Evolutionary conservation across 2,113 vertebrate species (phyloP), one percentile per base, ranked within the genome.

Genomic region (Acrocephalus kingi): DNA sequence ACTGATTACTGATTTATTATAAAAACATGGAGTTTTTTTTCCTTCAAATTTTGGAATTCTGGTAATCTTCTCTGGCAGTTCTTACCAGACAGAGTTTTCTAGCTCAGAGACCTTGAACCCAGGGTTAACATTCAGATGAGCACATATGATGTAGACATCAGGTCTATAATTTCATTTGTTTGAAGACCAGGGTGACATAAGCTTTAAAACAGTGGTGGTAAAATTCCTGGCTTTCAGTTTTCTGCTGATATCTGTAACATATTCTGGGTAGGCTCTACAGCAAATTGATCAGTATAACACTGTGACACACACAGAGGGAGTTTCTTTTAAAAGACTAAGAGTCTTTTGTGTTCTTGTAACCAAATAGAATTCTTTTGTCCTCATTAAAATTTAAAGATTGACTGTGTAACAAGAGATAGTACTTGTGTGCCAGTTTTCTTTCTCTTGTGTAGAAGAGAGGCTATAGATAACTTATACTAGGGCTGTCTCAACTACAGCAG

Each of bases 291-390:
- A 23, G 35, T 14, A 0, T 66, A 41, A 52, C 41, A 41, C 37
- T 49, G 45, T 46, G 64, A 30, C 35, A 77, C 80, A 79, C 33
- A 55, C 30, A 85, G 35, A 72, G 22, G 22, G 74, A 72, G 84
- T 16, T 82, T 78, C 15, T 72, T 94, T 87, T 71, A 23, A 17
- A 85, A 55, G 66, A 64, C 66, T 68, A 28, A 69, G 63, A 78
- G 66, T 43, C 88, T 93, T 95, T 58, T 80, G 85, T 94, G 72
- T 93, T 92, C 79, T 80, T 88, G 83, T 95, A 93, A 94, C 79
- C 67, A 90, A 92, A 93, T 87, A 90, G 82, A 95, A 41, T 96
- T 92, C 85, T 95, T 97, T 97, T 95, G 94, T 96, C 87, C 78
- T 95, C 46, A 85, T 94, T 90, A 88, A 96, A 90, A 11, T 93